Evolutionary conservation across 2,888 invertebrate genomes (phyloP).

Genomic region (Dicroscelio sp.): DNA sequence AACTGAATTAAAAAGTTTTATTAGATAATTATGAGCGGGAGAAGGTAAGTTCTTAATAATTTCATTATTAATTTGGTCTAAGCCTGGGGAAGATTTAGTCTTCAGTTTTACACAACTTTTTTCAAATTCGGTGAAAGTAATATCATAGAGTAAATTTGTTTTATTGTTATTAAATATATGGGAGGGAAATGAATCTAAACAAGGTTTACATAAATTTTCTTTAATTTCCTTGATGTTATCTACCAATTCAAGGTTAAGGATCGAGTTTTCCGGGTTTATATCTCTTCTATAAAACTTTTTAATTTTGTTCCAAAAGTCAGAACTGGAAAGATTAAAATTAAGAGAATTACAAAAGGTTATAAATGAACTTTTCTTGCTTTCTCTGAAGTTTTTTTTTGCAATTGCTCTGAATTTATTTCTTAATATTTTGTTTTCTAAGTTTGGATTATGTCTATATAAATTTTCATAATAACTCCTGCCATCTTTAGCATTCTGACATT

Average conservation of each 20-base stretch:
- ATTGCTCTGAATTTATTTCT: background rate
- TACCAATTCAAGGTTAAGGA: too few relatives aligned
- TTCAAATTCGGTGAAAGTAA: background rate
- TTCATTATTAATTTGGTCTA: slow-evolving; percentile 16
- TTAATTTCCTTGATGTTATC: background rate
- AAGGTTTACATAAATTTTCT: too few relatives aligned
- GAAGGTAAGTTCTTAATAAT: background rate
- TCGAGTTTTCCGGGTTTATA: too few relatives aligned
- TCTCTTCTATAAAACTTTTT: slow-evolving; percentile 58
- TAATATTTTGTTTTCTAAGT: background rate
- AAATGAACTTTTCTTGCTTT: background rate
- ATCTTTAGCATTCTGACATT: background rate
- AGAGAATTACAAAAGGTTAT: slow-evolving; percentile 20
- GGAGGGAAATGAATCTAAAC: too few relatives aligned
- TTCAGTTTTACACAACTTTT: background rate
- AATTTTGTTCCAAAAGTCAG: slow-evolving; percentile 44
- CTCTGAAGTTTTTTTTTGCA: background rate
- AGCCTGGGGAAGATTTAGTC: background rate
- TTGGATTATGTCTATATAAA: background rate
- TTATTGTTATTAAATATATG: too few relatives aligned
- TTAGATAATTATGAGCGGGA: background rate
- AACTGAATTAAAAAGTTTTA: background rate
- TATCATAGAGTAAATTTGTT: too few relatives aligned
- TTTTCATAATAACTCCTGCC: background rate
- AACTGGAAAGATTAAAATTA: background rate